Evolutionary conservation across 2,113 vertebrate species (phyloP).

Genomic region (Amazona vittata): DNA sequence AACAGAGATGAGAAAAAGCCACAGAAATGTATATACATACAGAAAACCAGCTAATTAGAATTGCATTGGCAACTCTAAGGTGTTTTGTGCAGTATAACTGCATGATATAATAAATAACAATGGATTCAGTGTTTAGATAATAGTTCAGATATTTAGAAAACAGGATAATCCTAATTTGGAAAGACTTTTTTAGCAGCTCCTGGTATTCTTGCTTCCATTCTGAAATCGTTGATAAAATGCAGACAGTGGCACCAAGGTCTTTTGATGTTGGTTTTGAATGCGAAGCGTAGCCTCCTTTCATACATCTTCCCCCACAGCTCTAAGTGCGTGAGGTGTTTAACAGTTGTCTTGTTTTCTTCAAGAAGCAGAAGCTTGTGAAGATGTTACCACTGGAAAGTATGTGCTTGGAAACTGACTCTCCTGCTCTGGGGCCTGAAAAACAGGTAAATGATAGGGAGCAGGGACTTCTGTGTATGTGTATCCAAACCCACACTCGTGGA

Average conservation of each 20-base stretch:
- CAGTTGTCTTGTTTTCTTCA: conserved; percentile 70
- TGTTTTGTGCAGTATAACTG: neutral
- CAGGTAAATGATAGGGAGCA: conserved; percentile 76
- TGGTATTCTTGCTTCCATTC: neutral
- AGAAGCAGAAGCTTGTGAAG: conserved; percentile 98
- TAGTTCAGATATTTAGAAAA: neutral
- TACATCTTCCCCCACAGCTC: neutral
- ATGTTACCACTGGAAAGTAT: conserved; percentile 90
- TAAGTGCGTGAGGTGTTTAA: neutral
- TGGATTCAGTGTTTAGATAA: neutral
- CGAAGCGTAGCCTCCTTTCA: neutral
- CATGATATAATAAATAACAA: neutral
- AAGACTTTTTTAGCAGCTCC: neutral
- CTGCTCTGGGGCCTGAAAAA: conserved; percentile 92
- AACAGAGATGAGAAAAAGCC: neutral
- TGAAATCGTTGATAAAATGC: neutral
- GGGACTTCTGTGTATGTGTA: neutral
- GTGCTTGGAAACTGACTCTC: conserved; percentile 94
- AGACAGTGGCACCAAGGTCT: neutral
- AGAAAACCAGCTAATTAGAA: neutral
- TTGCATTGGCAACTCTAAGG: neutral
- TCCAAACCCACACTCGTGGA: neutral
- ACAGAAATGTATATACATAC: neutral
- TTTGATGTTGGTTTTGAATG: neutral
- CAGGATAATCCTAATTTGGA: neutral